Conservation (phyloP, 1,140 invertebrate genomes). For the Drosophila rhopaloa region DNA sequence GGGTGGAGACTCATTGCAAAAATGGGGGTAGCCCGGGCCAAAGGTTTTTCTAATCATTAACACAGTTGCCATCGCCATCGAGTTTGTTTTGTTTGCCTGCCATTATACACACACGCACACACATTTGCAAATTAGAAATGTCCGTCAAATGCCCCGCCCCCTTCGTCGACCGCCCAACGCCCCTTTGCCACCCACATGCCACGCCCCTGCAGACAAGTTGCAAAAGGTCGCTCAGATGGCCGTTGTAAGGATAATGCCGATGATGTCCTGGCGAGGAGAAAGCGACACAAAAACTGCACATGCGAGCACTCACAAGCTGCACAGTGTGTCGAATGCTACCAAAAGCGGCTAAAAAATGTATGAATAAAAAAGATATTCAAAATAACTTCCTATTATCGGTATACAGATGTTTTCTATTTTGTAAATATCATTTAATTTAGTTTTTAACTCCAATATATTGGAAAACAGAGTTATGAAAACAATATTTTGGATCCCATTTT, state of each 20-base stretch:
- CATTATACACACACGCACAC: constrained; percentile 32
- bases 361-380: no score
- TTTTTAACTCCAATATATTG: no score
- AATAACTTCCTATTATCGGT: no score
- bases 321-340: constrained; percentile 21
- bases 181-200: background rate
- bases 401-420: no score
- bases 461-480: no score
- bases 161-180: background rate
- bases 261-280: constrained; percentile 57
- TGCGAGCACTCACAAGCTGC: constrained; percentile 13
- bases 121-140: constrained; percentile 84
- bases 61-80: constrained; percentile 63
- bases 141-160: constrained; percentile 61
- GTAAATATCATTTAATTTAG: no score
- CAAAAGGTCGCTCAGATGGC: constrained; percentile 64
- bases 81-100: constrained; percentile 54
- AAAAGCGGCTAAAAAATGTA: background rate
- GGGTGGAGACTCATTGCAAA: constrained; percentile 9
- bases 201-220: constrained; percentile 44
- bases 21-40: constrained; percentile 27
- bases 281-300: constrained; percentile 32
- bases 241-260: constrained; percentile 75
- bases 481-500: no score
- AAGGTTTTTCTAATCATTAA: constrained; percentile 84